A percentile compares a stretch with the other conserved stretches of the same genome.
phyloP scores from a whole-genome alignment of 2,797 vertebrate genomes.

The Heliangelus exortis region DNA sequence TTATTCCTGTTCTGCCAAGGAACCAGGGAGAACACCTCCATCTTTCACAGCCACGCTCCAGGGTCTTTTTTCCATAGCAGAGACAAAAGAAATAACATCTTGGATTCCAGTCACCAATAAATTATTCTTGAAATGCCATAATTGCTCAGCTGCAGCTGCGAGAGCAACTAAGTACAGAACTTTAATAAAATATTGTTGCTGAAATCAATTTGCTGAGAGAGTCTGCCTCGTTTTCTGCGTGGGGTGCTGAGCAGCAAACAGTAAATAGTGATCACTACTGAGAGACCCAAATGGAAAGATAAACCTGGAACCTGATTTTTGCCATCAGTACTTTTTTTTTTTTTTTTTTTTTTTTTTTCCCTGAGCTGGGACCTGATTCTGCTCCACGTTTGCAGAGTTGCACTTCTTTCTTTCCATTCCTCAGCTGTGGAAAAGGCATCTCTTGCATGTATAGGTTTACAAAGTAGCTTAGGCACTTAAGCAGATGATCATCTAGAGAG shows the following conservation, averaged over 20 bases:
- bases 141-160: conserved; percentile 40
- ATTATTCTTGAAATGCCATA: conserved; percentile 45
- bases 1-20: background rate
- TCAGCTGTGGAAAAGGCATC: background rate
- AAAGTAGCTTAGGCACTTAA: conserved; percentile 33
- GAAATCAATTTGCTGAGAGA: conserved; percentile 35
- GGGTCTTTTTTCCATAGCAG: background rate
- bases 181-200: conserved; percentile 44
- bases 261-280: conserved; percentile 11
- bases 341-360: too few relatives aligned
- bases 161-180: conserved; percentile 10
- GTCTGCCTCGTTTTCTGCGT: background rate
- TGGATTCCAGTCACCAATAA: conserved; percentile 14
- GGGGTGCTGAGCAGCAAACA: background rate
- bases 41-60: background rate
- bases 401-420: background rate
- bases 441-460: background rate
- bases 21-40: background rate
- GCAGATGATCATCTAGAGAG: conserved; percentile 36
- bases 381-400: accelerated
- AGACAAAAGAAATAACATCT: background rate
- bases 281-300: background rate
- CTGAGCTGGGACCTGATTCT: background rate
- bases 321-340: background rate
- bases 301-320: background rate